Evolutionary conservation across 2,113 vertebrate genomes (phyloP).

Genomic region (Meriones unguiculatus): DNA sequence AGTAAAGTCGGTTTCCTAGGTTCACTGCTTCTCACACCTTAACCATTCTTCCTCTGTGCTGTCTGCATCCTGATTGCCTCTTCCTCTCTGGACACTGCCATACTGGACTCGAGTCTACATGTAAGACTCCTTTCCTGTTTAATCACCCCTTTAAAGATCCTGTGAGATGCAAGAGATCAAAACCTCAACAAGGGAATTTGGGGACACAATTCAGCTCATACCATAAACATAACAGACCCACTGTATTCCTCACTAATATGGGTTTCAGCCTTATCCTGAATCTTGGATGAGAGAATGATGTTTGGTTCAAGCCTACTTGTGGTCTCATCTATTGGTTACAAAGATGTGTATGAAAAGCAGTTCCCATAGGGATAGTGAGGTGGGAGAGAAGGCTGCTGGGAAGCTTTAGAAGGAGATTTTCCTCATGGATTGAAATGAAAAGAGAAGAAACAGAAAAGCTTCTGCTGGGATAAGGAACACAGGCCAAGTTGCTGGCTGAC

Average conservation of each 20-base stretch:
- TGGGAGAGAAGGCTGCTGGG: neutral
- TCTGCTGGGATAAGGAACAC: neutral
- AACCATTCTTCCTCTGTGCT: neutral
- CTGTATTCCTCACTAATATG: neutral
- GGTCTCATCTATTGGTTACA: neutral
- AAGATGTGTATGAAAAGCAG: neutral
- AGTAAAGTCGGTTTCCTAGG: neutral
- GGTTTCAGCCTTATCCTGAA: neutral
- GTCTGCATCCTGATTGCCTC: neutral
- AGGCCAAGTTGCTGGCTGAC: neutral
- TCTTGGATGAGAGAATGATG: neutral
- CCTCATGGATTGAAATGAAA: constrained; percentile 3
- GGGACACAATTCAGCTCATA: neutral
- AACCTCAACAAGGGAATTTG: neutral
- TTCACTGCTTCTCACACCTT: neutral
- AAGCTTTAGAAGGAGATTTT: neutral
- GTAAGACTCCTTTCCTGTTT: neutral
- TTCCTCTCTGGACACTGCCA: neutral
- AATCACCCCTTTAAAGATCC: constrained; percentile 14
- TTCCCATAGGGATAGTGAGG: neutral
- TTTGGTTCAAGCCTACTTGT: neutral
- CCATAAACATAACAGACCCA: neutral
- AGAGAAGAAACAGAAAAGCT: neutral
- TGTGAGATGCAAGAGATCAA: neutral
- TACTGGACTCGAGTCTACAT: neutral